These are phyloP conservation scores for Monomorium pharaonis DNA, from an alignment of 1,140 invertebrate species.

Conservation along the genomic window DNA sequence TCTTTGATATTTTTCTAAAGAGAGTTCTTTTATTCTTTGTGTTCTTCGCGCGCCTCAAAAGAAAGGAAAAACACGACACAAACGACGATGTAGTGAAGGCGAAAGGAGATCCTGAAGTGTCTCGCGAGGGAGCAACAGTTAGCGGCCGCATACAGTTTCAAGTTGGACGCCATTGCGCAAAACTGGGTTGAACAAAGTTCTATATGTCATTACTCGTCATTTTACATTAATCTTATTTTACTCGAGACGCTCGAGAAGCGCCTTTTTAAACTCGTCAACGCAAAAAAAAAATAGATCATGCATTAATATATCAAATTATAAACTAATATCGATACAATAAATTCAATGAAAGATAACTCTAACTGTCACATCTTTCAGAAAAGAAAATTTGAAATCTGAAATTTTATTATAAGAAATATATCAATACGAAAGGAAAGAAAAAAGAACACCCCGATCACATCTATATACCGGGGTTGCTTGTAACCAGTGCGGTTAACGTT, in stretches of 20 bases:
- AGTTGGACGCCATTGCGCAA: constrained; percentile 74
- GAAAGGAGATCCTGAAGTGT: constrained; percentile 42
- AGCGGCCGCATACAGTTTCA: constrained; percentile 71
- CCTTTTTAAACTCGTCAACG: not conserved
- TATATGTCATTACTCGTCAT: constrained; percentile 29
- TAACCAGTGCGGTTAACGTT: not conserved
- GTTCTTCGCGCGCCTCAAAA: constrained; percentile 68
- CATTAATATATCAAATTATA: not conserved
- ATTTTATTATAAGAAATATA: not conserved
- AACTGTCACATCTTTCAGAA: not conserved
- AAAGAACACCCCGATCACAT: not conserved
- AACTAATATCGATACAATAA: not conserved
- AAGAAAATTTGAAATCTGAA: not conserved
- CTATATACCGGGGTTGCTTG: not conserved
- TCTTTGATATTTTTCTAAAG: constrained; percentile 57
- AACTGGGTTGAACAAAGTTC: constrained; percentile 83
- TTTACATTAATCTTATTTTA: not conserved
- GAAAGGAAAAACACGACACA: constrained; percentile 48
- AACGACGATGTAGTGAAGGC: constrained; percentile 12
- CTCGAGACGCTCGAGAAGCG: not conserved
- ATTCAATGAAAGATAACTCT: not conserved
- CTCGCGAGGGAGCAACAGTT: constrained; percentile 66
- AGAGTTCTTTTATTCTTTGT: constrained; percentile 67
- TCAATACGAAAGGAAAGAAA: not conserved
- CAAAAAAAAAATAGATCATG: not conserved